Evolutionary conservation across 2,113 vertebrate genomes (phyloP), one percentile per base, ranked within the genome.

Genomic region (Syngnathus scovelli): DNA sequence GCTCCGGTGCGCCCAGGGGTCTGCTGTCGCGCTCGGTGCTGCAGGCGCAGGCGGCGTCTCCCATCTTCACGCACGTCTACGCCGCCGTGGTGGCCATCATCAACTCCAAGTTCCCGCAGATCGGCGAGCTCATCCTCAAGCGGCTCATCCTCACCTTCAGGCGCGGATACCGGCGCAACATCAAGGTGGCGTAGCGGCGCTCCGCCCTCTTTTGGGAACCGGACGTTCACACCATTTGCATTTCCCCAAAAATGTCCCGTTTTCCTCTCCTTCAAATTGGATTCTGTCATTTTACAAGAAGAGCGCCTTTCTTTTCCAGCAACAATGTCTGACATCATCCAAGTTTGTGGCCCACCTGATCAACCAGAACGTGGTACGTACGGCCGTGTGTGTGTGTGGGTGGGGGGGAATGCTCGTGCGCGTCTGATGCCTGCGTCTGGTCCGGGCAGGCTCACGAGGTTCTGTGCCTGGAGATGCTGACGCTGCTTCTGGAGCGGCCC

Each of bases 81-180:
- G 91, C 95, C 7, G 95, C 95, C 0, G 88, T 99, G n/a, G 93
- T 98, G 49, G 89, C 96, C 79, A 98, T 99, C 85, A 98, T 99
- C 88, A 99, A 99, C 89, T 98, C 96, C 41, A 99, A 99, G 85
- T 98, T 98, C 85, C 97, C 97, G 65, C 95, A 98, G 80, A 95
- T 95, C 1, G 97, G 97, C 81, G 96, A 99, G 83, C 87, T 99
- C 79, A 98, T 98, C 75, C 94, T 98, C 61, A 98, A 94, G 75
- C 94, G 96, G 19, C 90, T 98, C 76, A 94, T 99, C 84, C 88
- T 99, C 27, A 93, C 93, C 84, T 99, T 99, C 85, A 94, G 95
- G 64, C 98, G 96, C 88, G 95, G 96, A 27, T 99, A 98, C 85
- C 89, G 96, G 71, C 94, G 97, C 75, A 99, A 99, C 76, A 94